A percentile compares a stretch with the other conserved stretches of the same genome.
These are phyloP conservation scores for Nomada ferruginata DNA, from an alignment of 2,888 invertebrate species.

Conservation along the genomic window DNA sequence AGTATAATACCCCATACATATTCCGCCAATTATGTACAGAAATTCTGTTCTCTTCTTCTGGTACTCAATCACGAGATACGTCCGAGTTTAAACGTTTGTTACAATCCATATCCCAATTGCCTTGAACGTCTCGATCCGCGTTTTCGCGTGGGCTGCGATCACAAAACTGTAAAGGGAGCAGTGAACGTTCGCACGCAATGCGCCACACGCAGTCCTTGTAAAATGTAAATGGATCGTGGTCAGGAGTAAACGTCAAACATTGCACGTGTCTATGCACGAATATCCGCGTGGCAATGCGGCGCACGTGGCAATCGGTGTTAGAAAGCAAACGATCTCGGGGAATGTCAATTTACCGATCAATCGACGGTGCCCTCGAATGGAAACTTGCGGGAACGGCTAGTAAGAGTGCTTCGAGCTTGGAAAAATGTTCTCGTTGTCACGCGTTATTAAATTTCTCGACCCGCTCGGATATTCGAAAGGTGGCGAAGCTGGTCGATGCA, in stretches of 20 bases:
- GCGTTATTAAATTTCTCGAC: constrained; percentile 17
- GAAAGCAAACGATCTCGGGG: constrained; percentile 65
- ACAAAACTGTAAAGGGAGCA: constrained; percentile 43
- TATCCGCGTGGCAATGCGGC: constrained; percentile 56
- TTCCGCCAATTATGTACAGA: too few species aligned
- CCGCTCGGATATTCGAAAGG: constrained; percentile 2
- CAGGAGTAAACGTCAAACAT: constrained; percentile 54
- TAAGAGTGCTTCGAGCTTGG: constrained; percentile 11
- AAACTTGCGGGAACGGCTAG: constrained; percentile 33
- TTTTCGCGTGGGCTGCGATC: constrained; percentile 13
- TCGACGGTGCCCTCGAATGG: constrained; percentile 54
- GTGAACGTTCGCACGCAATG: constrained; percentile 57
- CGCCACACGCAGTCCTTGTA: constrained; percentile 45
- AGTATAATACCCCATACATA: too few species aligned
- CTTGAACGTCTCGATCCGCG: background rate
- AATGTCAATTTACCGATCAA: constrained; percentile 67
- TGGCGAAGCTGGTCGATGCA: background rate
- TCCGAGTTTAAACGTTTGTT: background rate
- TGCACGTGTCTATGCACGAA: constrained; percentile 62
- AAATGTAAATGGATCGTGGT: constrained; percentile 55
- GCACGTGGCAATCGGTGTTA: constrained; percentile 63
- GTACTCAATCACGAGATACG: background rate
- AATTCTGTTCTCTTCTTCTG: background rate
- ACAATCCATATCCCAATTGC: background rate
- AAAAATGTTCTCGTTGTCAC: constrained; percentile 22